These are phyloP conservation scores for Hydrochoerus hydrochaeris DNA, from an alignment of 2,113 vertebrate species.

Conservation along the genomic window DNA sequence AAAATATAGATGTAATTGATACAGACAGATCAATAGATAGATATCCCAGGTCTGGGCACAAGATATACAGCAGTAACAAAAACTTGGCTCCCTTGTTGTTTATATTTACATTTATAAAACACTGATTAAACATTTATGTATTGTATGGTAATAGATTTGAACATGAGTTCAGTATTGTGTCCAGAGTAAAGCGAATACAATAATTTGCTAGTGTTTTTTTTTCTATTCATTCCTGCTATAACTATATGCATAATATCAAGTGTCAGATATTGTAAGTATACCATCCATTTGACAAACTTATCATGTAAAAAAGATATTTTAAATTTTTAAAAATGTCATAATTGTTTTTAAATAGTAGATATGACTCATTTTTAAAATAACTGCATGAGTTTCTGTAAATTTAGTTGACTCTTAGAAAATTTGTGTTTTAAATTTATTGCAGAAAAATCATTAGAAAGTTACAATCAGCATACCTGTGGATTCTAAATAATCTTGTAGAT, in stretches of 20 bases:
- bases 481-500: neutral
- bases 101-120: neutral
- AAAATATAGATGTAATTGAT: neutral
- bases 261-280: neutral
- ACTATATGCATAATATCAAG: neutral
- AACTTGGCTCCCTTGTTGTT: neutral
- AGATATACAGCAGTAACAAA: neutral
- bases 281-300: neutral
- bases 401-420: neutral
- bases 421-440: neutral
- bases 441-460: neutral
- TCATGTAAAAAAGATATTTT: neutral
- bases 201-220: neutral
- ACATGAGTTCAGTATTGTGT: neutral
- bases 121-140: neutral
- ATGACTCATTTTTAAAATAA: neutral
- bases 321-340: neutral
- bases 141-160: neutral
- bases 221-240: neutral
- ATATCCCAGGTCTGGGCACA: neutral
- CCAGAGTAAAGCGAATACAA: neutral
- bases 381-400: neutral
- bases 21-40: too few relatives aligned
- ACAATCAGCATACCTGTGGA: neutral
- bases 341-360: neutral